Evolutionary conservation across 2,888 invertebrate species (phyloP), one percentile per base, ranked within the genome.

Genomic region (Perdita meconis): DNA sequence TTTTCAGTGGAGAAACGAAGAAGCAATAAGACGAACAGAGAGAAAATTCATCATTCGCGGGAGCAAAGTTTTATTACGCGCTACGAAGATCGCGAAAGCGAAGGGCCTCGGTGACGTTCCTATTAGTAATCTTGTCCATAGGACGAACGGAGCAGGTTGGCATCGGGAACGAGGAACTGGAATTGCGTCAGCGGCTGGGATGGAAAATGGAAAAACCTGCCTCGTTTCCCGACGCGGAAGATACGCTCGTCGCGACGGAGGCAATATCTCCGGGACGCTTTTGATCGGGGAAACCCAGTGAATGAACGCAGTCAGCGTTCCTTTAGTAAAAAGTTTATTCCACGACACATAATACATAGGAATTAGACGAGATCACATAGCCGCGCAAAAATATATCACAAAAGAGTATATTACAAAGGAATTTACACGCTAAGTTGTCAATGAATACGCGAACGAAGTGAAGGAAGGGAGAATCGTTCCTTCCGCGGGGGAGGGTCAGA

Each of bases 381-480:
- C 67, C 57, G 66, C 60, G 38, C 69, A 74, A 69, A 72, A 44
- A 65, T 70, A 71, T 68, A 71, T 68, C 67, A 61, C 67, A 67
- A 68, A 63, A 65, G 65, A 59, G 47, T 76, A 74, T 71, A 55
- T 73, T 84, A 84, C 73, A 83, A 76, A 78, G 73, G 42, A 72
- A 81, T 84, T 76, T 83, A 65, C 70, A 83, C n/a, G 70, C 59
- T 66, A 66, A 70, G 44, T 47, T 19, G 51, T 60, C 24, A 36
- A 69, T 42, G 55, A 57, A 64, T 66, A 40, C 51, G 38, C 13
- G 24, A 5, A 60, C 40, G 22, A 50, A 34, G 47, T 55, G 65
- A 40, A 40, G 36, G n/a, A 36, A 30, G 19, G 13, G 34, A 53
- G 57, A 13, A 16, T 3, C 16, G 12, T 55, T 44, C 38, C 6